These are phyloP conservation scores for Cosmia trapezina DNA, from an alignment of 2,888 invertebrate genomes.

Conservation along the genomic window DNA sequence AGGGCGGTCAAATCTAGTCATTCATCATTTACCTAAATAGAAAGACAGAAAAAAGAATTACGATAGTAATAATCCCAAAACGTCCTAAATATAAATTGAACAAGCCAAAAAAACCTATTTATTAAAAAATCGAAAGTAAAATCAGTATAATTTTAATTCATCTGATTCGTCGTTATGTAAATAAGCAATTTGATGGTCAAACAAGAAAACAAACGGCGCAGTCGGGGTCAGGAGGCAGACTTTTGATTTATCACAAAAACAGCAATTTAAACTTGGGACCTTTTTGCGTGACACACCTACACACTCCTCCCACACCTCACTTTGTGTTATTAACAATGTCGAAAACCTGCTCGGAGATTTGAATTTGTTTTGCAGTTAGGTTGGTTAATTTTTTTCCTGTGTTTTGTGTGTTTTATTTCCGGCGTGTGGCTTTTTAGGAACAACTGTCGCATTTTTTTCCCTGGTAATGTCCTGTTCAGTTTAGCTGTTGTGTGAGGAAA, in stretches of 20 bases:
- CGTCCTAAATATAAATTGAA: neutral
- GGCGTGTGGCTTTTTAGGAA: constrained; percentile 27
- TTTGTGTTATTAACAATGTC: constrained; percentile 72
- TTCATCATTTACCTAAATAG: no score
- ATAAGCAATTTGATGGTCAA: constrained; percentile 71
- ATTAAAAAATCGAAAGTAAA: constrained; percentile 41
- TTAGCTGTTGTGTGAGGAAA: neutral
- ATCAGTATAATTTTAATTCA: constrained; percentile 51
- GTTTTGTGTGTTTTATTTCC: constrained; percentile 56
- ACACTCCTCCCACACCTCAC: constrained; percentile 67
- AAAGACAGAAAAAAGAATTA: neutral
- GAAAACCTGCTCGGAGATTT: constrained; percentile 71
- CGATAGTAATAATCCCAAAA: neutral
- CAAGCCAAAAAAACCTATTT: neutral
- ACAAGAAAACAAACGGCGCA: constrained; percentile 63
- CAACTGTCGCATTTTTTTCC: constrained; percentile 1
- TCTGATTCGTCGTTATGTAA: constrained; percentile 70
- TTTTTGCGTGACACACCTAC: constrained; percentile 76
- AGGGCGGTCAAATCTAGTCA: neutral
- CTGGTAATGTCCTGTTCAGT: neutral
- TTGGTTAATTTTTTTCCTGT: constrained; percentile 50
- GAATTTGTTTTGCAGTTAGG: constrained; percentile 67
- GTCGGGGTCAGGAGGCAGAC: constrained; percentile 61
- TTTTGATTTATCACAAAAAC: constrained; percentile 79
- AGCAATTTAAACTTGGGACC: constrained; percentile 68